Evolutionary conservation across 1,140 invertebrate species (phyloP), one percentile per base, ranked within the genome.

Genomic region (Temnothorax nylanderi): DNA sequence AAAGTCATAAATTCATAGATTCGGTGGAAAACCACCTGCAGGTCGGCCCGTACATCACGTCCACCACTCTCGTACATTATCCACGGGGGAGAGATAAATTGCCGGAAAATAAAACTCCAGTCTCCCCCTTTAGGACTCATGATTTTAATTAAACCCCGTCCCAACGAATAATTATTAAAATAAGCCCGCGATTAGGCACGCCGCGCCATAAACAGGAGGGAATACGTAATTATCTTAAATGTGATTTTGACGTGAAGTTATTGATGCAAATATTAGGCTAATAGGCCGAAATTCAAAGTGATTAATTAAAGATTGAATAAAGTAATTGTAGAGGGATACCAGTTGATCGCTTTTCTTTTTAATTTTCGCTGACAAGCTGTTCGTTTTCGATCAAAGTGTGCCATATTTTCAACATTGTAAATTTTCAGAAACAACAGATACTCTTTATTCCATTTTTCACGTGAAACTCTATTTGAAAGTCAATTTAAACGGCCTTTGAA

Each of bases 21-120:
- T 84, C 13, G 80, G 54, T 41, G 54, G 41, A 62, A 41, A 84
- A 75, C 54, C 78, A 81, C 65, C 69, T 75, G 69, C 69, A 75
- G 54, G 69, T 62, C 44, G 69, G 13, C 13, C 13, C 26, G 32
- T 84, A 84, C 34, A 60, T 84, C 44, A 84, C 44, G 44, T 47
- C 4, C 44, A 32, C 69, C 54, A 49, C 56, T 78, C 74, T 78
- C 58, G 21, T 78, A 58, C 47, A 78, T 78, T 85, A 65, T 11
- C 49, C 74, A 78, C 74, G 21, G 34, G 82, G 58, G 60, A 58
- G 75, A 85, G 58, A 85, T 85, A 85, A 78, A 85, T 85, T 51
- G 49, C 10, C 47, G 60, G 58, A 32, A 78, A 85, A 85, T 78
- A 85, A 85, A 85, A 85, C 32, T 78, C 47, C 26, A 26, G 26